Base-by-base conservation (phyloP, 2,797 vertebrate species). In the Myotis myotis region DNA sequence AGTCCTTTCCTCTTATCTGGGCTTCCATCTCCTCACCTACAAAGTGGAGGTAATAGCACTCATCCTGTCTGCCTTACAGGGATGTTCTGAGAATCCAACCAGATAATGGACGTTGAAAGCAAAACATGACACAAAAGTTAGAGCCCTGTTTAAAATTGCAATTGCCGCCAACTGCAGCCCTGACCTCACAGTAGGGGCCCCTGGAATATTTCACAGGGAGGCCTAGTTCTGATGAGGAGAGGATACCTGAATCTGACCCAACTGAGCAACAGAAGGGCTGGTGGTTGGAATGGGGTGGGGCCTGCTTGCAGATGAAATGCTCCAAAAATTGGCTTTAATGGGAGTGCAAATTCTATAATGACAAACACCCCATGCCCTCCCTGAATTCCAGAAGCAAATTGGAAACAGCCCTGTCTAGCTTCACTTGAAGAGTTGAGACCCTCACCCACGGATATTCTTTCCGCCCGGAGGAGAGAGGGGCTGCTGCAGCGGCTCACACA, bases 351-450 rank as follows among this genome's bases (percentile, higher is more conserved):
- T 88, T 85, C 86, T 44, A 20, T 87, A 92, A 82, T 89, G 87
- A 83, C 84, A 96, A 95, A 86, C 76, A 96, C 76, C 16, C 86
- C 87, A 66, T 4, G 6, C 38, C 66, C 78, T 84, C 57, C 53
- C 15, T 3, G n/a, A 83, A 93, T 95, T 96, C 96, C 89, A 93
- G 85, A 96, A 96, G 87, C 74, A 96, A 93, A 96, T 94, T 97
- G 79, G 92, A 96, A 97, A 91, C 96, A 97, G 95, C 57, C 38
- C 20, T 91, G 13, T 87, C 55, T 19, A 19, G 62, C 62, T 55
- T 64, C 74, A 87, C 87, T 55, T 38, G 68, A 85, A 87, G 83
- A 91, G 86, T 49, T 30, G 62, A 25, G 23, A 88, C 55, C 28
- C 60, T 62, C 60, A 15, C 60, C 60, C 60, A 15, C 0, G 60